A percentile compares a stretch with the other conserved stretches of the same genome.
Conservation (phyloP, 2,113 vertebrate species). For the Euleptes europaea region DNA sequence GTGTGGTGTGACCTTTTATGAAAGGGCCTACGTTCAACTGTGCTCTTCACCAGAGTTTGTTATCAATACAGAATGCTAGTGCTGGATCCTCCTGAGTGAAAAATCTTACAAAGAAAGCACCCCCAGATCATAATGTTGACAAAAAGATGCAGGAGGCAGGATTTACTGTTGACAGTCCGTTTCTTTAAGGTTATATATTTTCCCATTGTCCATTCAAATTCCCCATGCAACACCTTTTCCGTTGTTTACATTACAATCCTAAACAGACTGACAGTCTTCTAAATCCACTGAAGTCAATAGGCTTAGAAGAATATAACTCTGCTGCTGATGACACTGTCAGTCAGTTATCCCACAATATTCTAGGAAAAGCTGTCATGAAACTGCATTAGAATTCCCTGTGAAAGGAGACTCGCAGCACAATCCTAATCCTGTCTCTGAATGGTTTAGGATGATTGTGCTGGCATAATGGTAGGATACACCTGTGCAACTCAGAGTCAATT, state of each 20-base stretch:
- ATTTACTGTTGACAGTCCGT: not conserved
- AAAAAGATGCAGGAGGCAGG: not conserved
- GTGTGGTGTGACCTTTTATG: not conserved
- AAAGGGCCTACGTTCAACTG: not conserved
- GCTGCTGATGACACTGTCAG: too few species aligned
- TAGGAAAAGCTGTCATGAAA: too few species aligned
- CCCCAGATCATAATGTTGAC: not conserved
- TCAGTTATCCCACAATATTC: too few species aligned
- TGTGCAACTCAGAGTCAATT: too few species aligned
- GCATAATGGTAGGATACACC: too few species aligned
- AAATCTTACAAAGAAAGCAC: not conserved
- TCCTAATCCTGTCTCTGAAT: too few species aligned
- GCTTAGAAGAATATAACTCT: too few species aligned
- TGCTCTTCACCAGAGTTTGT: not conserved
- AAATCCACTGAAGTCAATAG: too few species aligned
- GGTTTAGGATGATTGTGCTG: too few species aligned
- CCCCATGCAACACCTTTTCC: not conserved
- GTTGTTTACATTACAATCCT: not conserved
- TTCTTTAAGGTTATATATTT: accelerated
- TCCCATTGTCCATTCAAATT: not conserved
- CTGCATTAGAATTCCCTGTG: too few species aligned
- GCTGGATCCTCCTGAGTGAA: not conserved
- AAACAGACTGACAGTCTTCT: too few species aligned
- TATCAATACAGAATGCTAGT: not conserved
- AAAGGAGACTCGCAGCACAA: too few species aligned